Evolutionary conservation across 2,888 invertebrate species (phyloP), one percentile per base, ranked within the genome.

Genomic region (Cerastis rubricosa): DNA sequence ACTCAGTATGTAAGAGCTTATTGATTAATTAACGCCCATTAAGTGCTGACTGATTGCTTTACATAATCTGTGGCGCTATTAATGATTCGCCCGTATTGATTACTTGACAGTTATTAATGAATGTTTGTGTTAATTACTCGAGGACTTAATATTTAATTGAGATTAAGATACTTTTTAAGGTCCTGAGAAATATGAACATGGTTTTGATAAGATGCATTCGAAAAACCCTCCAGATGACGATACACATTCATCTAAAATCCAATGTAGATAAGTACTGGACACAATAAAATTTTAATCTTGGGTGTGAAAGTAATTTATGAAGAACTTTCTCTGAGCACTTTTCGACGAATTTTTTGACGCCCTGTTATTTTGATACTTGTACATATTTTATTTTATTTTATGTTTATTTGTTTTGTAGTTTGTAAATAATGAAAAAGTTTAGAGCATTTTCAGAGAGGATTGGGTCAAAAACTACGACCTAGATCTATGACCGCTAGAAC

Each of bases 21-120:
- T 70, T 67, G 70, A 75, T 83, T 83, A 78, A 78, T 82, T 83
- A 73, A 61, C 71, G 25, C 47, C 22, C 70, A 83, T 79, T 76
- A 84, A 61, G 14, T 69, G 59, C 71, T 85, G 72, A 74, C 43
- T 76, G 71, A 85, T 83, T 72, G 66, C 67, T 76, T 78, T 74
- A 71, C 59, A 73, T 79, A 64, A 76, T 76, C 80, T 73, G 75
- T 63, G 57, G 49, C 61, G 45, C 71, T 57, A 51, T 43, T 72
- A 71, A 81, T 77, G 71, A 76, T 69, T 69, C 9, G 64, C 40
- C n/a, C 40, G 35, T 57, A 76, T 61, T 73, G 67, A 67, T 71
- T 61, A 64, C 47, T 35, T 19, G 70, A 54, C 29, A 14, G 25
- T 51, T 61, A 61, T 49, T 68, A 63, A 79, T 68, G n/a, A 17